Evolutionary conservation across 2,797 vertebrate genomes (phyloP).

Genomic region (Sarcophilus harrisii): DNA sequence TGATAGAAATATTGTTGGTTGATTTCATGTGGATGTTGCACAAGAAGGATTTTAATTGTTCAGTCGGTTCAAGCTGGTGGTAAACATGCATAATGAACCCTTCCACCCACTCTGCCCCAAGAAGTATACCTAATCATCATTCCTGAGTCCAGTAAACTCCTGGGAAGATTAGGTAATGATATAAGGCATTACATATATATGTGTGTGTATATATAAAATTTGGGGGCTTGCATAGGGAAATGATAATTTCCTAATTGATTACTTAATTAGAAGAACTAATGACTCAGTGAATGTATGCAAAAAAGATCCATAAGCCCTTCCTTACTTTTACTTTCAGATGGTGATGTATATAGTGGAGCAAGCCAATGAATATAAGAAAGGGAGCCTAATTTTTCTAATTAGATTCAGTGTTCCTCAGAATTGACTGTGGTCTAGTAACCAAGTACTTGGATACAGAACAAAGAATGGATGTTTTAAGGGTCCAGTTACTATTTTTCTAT

Average conservation of each 20-base stretch:
- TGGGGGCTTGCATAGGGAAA: neutral
- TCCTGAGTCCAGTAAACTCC: neutral
- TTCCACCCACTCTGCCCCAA: neutral
- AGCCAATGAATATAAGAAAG: neutral
- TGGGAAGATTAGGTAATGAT: neutral
- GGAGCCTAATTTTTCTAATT: neutral
- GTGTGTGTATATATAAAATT: neutral
- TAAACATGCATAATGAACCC: neutral
- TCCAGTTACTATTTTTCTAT: neutral
- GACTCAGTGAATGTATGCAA: neutral
- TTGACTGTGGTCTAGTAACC: neutral
- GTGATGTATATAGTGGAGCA: neutral
- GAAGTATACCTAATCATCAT: neutral
- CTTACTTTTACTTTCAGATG: neutral
- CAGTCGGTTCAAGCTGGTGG: neutral
- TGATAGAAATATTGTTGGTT: too few species aligned
- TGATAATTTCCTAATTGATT: neutral
- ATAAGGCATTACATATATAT: neutral
- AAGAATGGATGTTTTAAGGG: neutral
- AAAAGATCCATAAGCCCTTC: neutral
- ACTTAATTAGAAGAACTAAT: neutral
- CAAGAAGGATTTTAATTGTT: neutral
- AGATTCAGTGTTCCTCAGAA: neutral
- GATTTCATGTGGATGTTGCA: too few species aligned
- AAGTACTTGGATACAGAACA: neutral